Base-by-base conservation (phyloP, 2,888 invertebrate species). In the Ryuthela nishihirai region DNA sequence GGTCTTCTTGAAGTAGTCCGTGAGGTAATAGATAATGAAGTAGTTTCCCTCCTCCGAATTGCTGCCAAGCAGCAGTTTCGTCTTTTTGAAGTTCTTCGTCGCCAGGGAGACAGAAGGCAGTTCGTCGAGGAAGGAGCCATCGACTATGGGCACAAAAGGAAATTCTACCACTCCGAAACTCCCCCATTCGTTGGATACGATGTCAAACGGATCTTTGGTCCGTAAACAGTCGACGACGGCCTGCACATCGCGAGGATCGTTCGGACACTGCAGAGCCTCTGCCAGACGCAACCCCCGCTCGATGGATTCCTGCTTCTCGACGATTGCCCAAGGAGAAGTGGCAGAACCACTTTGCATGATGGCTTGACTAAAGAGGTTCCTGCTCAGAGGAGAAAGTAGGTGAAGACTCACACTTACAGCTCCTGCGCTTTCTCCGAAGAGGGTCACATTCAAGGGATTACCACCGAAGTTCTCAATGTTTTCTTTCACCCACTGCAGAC, bases 351-450 rank as follows among this genome's bases (percentile, higher is more conserved):
- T 91, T 75, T 97, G 88, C 83, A 95, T 84, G 68, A 95, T 92
- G 3, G 92, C 80, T 74, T 88, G 88, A 25, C 52, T 60, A 44
- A 70, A 69, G 23, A 69, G 50, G 29, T 65, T 45, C 4, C 68
- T 58, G 26, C 66, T 66, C 35, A 90, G 76, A 2, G 90, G 88
- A 23, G 88, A 88, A 35, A 91, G 76, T 45, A 90, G 78, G 76
- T 89, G 89, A 70, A 88, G 76, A 25, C 89, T 88, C 12, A 95
- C 91, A 34, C 92, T 90, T n/a, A 89, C 92, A 1, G 93, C 93
- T 3, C 97, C 95, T 21, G 95, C 94, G 59, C 92, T 92, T 76
- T 95, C 95, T n/a, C 95, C 95, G 73, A 95, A 94, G 43, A 97
- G 76, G 6, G 90, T 85, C 46, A 93, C 84, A 71, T 91, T 91